phyloP scores from a whole-genome alignment of 2,113 vertebrate genomes.

The Ginglymostoma cirratum region DNA sequence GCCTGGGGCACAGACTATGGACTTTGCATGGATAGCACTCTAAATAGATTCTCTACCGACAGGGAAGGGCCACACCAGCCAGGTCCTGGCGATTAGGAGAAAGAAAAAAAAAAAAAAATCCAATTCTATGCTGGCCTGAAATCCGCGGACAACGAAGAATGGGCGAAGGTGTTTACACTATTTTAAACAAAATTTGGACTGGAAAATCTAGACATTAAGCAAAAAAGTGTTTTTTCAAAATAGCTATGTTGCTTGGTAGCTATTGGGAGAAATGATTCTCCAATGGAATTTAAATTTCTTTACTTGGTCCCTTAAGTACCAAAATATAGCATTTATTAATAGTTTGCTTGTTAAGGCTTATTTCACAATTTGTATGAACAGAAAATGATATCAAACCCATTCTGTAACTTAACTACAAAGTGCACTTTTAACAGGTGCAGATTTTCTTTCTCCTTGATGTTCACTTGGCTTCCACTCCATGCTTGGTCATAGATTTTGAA shows the following conservation, averaged over 20 bases:
- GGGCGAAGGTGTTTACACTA: no score
- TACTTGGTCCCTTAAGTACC: not conserved
- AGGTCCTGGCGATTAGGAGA: no score
- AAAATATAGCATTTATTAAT: not conserved
- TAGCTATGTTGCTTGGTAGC: not conserved
- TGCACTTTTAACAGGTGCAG: no score
- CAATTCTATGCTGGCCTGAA: no score
- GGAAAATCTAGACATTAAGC: not conserved
- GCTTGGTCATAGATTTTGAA: not conserved
- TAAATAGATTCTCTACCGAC: no score
- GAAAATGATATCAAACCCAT: not conserved
- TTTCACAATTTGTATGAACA: not conserved
- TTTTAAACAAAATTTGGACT: not conserved
- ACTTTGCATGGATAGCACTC: no score
- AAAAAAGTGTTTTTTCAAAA: no score
- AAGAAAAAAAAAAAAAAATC: no score
- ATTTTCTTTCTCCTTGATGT: not conserved
- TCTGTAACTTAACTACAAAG: not conserved
- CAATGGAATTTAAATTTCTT: not conserved
- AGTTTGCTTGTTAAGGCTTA: not conserved
- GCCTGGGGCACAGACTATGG: no score
- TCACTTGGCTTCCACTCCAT: not conserved
- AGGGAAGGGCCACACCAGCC: no score
- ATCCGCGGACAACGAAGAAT: no score
- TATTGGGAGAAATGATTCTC: not conserved